Conservation (phyloP, 2,797 vertebrate species). For the Etheostoma nigrum region DNA sequence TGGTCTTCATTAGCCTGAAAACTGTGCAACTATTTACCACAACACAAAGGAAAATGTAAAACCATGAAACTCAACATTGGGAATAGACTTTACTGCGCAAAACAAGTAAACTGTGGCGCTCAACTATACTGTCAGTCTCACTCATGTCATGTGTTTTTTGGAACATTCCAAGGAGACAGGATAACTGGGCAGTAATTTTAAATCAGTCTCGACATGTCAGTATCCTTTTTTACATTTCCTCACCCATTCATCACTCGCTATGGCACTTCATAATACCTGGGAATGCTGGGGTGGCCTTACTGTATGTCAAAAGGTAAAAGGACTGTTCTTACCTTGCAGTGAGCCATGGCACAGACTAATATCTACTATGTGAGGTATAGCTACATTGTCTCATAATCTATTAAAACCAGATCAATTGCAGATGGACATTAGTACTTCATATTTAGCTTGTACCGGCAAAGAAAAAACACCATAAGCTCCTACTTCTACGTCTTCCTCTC, state of each 20-base stretch:
- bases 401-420: slow-evolving; percentile 24
- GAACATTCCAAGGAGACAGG: slow-evolving; percentile 71
- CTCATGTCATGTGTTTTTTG: slow-evolving; percentile 50
- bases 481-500: slow-evolving; percentile 42
- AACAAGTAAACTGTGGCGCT: slow-evolving; percentile 47
- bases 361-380: slow-evolving; percentile 8
- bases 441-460: slow-evolving; percentile 36
- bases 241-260: slow-evolving; percentile 71
- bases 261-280: slow-evolving; percentile 66
- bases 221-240: slow-evolving; percentile 72
- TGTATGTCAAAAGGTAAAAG: slow-evolving; percentile 41
- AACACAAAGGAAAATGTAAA: slow-evolving; percentile 68
- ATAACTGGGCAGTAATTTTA: slow-evolving; percentile 73
- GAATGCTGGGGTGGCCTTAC: slow-evolving; percentile 54
- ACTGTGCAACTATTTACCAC: slow-evolving; percentile 70
- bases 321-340: slow-evolving; percentile 31
- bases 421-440: slow-evolving; percentile 25
- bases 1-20: slow-evolving; percentile 83
- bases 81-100: slow-evolving; percentile 64
- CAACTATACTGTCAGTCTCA: slow-evolving; percentile 40
- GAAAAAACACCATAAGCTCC: slow-evolving; percentile 40
- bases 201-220: slow-evolving; percentile 77
- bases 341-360: slow-evolving; percentile 18
- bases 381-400: slow-evolving; percentile 16
- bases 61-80: slow-evolving; percentile 64